These are phyloP conservation scores for Callopanchax toddi DNA, from an alignment of 2,113 vertebrate species.

Conservation along the genomic window DNA sequence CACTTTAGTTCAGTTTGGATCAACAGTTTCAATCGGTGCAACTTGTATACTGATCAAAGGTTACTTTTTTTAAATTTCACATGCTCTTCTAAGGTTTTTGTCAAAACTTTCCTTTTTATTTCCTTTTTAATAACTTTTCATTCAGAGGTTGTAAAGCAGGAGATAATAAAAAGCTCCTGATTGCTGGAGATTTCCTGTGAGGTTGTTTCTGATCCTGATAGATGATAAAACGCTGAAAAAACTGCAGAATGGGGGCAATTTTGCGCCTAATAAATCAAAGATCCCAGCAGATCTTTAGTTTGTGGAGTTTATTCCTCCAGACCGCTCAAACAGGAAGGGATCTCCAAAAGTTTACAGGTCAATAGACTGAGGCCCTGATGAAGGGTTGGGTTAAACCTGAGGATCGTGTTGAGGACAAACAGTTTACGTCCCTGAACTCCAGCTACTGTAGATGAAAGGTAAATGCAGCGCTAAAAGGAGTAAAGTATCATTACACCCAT, in stretches of 20 bases:
- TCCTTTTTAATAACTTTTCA: not conserved
- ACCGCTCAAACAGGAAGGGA: conserved; percentile 1
- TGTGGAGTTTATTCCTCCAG: conserved; percentile 21
- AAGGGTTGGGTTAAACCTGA: conserved; percentile 42
- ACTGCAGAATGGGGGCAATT: conserved; percentile 45
- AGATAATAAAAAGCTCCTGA: conserved; percentile 38
- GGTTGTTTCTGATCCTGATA: conserved; percentile 40
- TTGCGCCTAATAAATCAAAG: conserved; percentile 31
- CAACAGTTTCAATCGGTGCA: no score
- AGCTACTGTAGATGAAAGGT: conserved; percentile 28
- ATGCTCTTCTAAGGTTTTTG: no score
- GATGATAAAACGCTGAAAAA: conserved; percentile 47
- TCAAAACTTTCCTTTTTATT: conserved; percentile 7
- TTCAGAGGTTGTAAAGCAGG: conserved; percentile 21
- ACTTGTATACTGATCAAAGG: no score
- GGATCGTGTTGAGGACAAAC: conserved; percentile 62
- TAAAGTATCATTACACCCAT: conserved; percentile 63
- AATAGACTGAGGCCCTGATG: conserved; percentile 22
- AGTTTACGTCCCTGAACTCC: conserved; percentile 20
- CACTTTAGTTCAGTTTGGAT: no score
- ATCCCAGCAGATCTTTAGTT: conserved; percentile 1
- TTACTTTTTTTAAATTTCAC: no score
- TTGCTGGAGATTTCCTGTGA: conserved; percentile 23
- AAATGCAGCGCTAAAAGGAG: conserved; percentile 60
- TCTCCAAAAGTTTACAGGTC: conserved; percentile 23